Evolutionary conservation across 1,140 invertebrate species (phyloP).

Genomic region (Helicoverpa armigera): DNA sequence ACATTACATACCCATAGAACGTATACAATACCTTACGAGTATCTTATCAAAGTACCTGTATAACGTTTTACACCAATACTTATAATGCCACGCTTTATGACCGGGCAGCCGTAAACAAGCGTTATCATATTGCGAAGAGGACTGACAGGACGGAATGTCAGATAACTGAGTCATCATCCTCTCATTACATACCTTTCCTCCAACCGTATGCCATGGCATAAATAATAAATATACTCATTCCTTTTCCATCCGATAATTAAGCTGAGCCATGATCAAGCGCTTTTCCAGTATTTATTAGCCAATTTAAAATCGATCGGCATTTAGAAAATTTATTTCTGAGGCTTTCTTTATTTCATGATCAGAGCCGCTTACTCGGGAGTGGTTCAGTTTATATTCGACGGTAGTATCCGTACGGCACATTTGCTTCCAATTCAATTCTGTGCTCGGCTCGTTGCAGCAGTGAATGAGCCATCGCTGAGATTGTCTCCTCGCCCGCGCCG

Average conservation of each 20-base stretch:
- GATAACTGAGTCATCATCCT: conserved; percentile 59
- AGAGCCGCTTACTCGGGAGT: conserved; percentile 67
- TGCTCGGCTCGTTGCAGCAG: conserved; percentile 79
- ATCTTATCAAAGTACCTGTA: too few relatives aligned
- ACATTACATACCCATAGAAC: too few relatives aligned
- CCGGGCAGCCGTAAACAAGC: background rate
- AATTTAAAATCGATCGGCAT: conserved; percentile 60
- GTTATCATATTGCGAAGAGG: conserved; percentile 48
- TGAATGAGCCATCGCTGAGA: conserved; percentile 82
- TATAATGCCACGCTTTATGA: background rate
- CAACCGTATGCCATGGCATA: background rate
- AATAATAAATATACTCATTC: conserved; percentile 34
- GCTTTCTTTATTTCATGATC: conserved; percentile 68
- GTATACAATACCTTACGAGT: too few relatives aligned
- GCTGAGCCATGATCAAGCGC: conserved; percentile 46
- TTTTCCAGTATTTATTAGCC: conserved; percentile 44
- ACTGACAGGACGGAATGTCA: conserved; percentile 59
- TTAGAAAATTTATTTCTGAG: conserved; percentile 61
- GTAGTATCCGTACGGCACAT: conserved; percentile 79
- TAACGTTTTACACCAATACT: too few relatives aligned
- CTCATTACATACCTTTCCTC: conserved; percentile 63
- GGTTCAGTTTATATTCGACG: conserved; percentile 81
- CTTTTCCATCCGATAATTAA: conserved; percentile 49
- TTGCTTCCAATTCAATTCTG: conserved; percentile 84
- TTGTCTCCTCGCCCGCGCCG: conserved; percentile 66